Percentiles rank a stretch among this genome's conserved stretches.
phyloP scores from a whole-genome alignment of 2,113 vertebrate species.

The Aplodontia rufa region DNA sequence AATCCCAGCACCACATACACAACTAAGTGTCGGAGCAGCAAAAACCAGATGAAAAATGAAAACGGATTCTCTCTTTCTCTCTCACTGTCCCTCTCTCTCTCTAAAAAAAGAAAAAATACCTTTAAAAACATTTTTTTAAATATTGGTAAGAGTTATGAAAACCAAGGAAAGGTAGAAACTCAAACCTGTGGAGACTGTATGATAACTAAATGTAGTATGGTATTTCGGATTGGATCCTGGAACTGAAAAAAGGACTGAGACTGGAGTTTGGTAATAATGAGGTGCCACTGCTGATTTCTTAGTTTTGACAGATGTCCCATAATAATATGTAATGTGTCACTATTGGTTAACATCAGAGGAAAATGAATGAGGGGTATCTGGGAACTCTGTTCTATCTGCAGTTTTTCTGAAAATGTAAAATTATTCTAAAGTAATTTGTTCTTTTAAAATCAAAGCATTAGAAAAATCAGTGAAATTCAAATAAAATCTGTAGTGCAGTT shows the following conservation, averaged over 20 bases:
- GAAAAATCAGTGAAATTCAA: not conserved
- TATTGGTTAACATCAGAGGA: not conserved
- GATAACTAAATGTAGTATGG: not conserved
- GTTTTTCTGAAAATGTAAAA: not conserved
- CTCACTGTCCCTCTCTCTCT: too few species aligned
- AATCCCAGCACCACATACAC: too few species aligned
- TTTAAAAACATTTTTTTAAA: too few species aligned
- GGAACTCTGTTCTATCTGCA: not conserved
- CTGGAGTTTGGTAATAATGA: not conserved
- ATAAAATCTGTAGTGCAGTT: not conserved
- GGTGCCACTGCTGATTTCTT: not conserved
- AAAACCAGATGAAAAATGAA: too few species aligned
- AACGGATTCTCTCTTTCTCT: too few species aligned
- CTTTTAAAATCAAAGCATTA: too few species aligned
- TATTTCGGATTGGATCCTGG: not conserved
- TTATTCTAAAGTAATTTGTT: too few species aligned
- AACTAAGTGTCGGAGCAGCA: too few species aligned
- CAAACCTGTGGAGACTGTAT: too few species aligned
- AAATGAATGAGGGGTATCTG: not conserved
- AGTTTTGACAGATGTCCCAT: not conserved
- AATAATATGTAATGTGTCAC: not conserved
- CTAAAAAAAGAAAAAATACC: too few species aligned
- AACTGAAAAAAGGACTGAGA: not conserved
- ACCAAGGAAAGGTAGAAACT: too few species aligned
- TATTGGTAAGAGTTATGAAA: too few species aligned